Base-by-base conservation (phyloP, 2,888 invertebrate species). In the Xylota segnis region DNA sequence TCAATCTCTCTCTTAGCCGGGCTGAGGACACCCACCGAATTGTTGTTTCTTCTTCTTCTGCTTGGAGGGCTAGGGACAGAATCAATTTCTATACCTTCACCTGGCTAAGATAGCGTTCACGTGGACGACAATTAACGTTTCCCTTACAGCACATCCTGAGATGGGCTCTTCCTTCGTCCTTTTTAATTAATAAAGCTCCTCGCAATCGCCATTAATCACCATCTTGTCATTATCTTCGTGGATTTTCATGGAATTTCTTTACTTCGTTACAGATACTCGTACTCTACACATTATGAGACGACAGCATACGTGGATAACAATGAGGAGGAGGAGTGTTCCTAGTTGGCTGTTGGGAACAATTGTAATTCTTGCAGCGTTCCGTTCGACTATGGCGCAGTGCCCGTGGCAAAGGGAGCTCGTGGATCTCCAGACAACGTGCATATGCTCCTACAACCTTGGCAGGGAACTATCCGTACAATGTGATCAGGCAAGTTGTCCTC, bases 391-490 rank as follows among this genome's bases (percentile, higher is more conserved):
- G 63, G 95, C 95, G 23, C 96, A 96, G 90, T 98, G 98, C 92
- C 97, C 98, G 0, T 97, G 97, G 97, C 96, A 96, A 89, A 94
- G 94, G 79, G 95, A 96, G 84, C 94, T 95, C 27, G 93, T 94
- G 59, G 95, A 96, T 81, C 94, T 98, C 83, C 96, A 97, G 90
- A 94, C 96, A 61, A 95, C 96, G 56, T 98, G 98, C 92, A 94
- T 97, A 82, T 98, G 98, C 93, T 97, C 97, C 86, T 96, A 96
- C 92, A 97, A 97, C 91, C 93, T 97, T 86, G 97, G 96, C 52
- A 94, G 95, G 89, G 97, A 97, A 91, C 93, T 98, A 12, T 97
- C 97, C 37, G 96, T 98, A 87, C 97, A 98, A 93, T 98, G 97
- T 92, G 97, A 97, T 93, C 96, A 96, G 94, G 95, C 94, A 92